These are phyloP conservation scores for Astropecten irregularis DNA, from an alignment of 53 echinoderm and acorn worm species.

Conservation along the genomic window DNA sequence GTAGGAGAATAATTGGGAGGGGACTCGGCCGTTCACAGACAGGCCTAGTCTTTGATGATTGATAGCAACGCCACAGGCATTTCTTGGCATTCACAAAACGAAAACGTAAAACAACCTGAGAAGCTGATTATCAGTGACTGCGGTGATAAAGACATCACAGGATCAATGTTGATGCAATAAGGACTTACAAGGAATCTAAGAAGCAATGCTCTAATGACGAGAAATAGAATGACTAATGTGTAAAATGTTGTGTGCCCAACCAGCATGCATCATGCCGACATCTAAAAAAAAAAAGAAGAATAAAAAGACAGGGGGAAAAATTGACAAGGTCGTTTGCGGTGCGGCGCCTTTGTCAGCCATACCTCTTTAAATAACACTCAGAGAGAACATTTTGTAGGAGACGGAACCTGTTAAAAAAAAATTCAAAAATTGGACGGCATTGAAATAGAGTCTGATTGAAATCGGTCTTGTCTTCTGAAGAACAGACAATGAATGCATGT, in stretches of 20 bases:
- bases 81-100: neutral
- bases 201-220: neutral
- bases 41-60: neutral
- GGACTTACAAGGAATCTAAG: neutral
- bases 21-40: neutral
- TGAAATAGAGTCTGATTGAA: too few species aligned
- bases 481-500: too few species aligned
- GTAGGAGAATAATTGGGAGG: neutral
- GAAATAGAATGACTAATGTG: neutral
- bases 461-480: too few species aligned
- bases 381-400: too few species aligned
- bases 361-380: too few species aligned
- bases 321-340: neutral
- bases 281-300: neutral
- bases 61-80: slow-evolving; percentile 9
- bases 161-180: slow-evolving; percentile 42
- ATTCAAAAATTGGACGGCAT: too few species aligned
- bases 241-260: too few species aligned
- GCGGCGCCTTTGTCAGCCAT: neutral
- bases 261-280: too few species aligned
- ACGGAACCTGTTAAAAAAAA: too few species aligned
- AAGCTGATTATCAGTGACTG: neutral
- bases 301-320: neutral
- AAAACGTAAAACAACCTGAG: too few species aligned
- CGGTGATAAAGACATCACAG: slow-evolving; percentile 2